Percentiles rank a stretch among this genome's conserved stretches.
Evolutionary conservation across 1,140 invertebrate species (phyloP).

Genomic region (Brachystomella parvula): DNA sequence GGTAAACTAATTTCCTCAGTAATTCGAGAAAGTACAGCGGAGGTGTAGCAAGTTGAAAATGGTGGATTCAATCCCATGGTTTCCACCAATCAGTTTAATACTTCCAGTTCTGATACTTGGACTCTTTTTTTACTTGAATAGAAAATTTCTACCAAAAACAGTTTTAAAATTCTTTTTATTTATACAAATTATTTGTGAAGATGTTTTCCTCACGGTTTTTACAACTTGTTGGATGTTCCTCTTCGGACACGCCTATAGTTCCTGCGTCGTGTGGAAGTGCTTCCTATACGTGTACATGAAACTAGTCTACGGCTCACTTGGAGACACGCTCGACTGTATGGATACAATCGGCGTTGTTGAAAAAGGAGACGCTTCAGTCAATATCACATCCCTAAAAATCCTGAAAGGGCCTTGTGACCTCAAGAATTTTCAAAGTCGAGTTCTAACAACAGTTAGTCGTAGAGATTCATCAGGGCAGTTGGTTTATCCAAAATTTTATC

Average conservation of each 20-base stretch:
- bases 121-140: not conserved
- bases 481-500: slow-evolving; percentile 31
- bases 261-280: slow-evolving; percentile 10
- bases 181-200: slow-evolving; percentile 4
- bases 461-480: slow-evolving; percentile 10
- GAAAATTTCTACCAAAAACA: not conserved
- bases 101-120: not conserved
- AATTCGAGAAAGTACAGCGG: too few relatives aligned
- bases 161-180: not conserved
- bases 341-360: slow-evolving; percentile 30
- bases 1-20: too few relatives aligned
- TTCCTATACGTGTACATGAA: slow-evolving; percentile 18
- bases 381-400: slow-evolving; percentile 31
- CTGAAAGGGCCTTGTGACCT: slow-evolving; percentile 27
- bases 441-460: slow-evolving; percentile 19
- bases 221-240: slow-evolving; percentile 13
- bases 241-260: slow-evolving; percentile 18
- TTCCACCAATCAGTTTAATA: too few relatives aligned
- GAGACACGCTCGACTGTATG: slow-evolving; percentile 14
- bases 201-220: slow-evolving; percentile 18
- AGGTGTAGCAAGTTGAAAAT: not conserved
- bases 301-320: slow-evolving; percentile 21
- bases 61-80: not conserved
- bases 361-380: slow-evolving; percentile 14
- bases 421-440: slow-evolving; percentile 19